phyloP scores from a whole-genome alignment of 2,113 vertebrate genomes.

The Maccullochella peelii region DNA sequence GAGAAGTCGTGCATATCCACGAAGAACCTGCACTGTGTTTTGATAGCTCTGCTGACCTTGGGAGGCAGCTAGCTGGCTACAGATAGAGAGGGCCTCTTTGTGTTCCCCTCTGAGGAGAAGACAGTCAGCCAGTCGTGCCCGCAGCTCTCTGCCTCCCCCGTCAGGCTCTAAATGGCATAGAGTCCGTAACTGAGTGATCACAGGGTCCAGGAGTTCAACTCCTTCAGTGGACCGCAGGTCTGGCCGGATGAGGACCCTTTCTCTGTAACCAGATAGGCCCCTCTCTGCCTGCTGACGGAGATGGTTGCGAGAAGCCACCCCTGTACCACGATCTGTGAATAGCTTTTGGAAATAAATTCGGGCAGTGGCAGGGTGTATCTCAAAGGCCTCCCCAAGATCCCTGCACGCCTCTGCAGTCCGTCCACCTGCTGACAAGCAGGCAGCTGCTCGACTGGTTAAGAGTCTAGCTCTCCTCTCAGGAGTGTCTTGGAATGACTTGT shows the following conservation, averaged over 20 bases:
- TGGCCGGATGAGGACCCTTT: conserved; percentile 82
- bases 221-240: conserved; percentile 87
- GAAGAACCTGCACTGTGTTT: conserved; percentile 89
- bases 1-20: conserved; percentile 90
- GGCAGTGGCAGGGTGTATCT: conserved; percentile 81
- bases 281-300: conserved; percentile 84
- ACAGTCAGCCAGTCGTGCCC: conserved; percentile 90
- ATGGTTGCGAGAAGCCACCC: conserved; percentile 69
- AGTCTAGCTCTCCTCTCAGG: conserved; percentile 76
- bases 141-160: conserved; percentile 83
- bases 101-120: conserved; percentile 88
- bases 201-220: conserved; percentile 87
- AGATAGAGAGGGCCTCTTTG: conserved; percentile 84
- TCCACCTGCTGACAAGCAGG: conserved; percentile 84
- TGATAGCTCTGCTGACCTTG: conserved; percentile 83
- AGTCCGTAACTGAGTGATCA: conserved; percentile 84
- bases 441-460: conserved; percentile 87
- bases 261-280: conserved; percentile 86
- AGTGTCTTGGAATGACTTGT: conserved; percentile 13
- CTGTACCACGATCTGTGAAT: conserved; percentile 81
- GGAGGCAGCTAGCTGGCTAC: conserved; percentile 85
- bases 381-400: conserved; percentile 89
- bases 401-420: conserved; percentile 75
- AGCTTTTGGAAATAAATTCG: conserved; percentile 82
- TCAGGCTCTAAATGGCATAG: conserved; percentile 87